These are phyloP conservation scores for Platorchestia sp. DNA, from an alignment of 1,140 invertebrate genomes.

Conservation along the genomic window DNA sequence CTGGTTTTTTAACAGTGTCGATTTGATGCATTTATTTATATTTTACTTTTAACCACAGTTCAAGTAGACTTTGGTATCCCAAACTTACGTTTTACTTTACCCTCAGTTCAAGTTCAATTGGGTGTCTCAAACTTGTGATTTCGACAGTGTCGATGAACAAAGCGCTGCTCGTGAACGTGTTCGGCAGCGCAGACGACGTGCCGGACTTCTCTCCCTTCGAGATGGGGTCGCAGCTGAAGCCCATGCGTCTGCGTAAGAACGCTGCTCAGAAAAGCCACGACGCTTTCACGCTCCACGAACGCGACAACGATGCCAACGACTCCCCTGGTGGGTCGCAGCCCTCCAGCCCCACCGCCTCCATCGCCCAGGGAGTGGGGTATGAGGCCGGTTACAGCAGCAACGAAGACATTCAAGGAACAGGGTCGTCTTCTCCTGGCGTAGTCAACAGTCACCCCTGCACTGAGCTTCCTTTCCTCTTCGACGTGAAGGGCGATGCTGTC, in stretches of 20 bases:
- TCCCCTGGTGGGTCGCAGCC: conserved; percentile 27
- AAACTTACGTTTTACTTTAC: no score
- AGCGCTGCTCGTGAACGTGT: conserved; percentile 56
- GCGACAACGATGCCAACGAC: not conserved
- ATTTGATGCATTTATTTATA: no score
- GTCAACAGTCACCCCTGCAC: conserved; percentile 28
- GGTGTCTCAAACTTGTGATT: no score
- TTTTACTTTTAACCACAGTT: no score
- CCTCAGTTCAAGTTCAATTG: no score
- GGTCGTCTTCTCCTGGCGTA: not conserved
- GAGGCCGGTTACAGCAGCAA: conserved; percentile 22
- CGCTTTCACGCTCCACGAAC: conserved; percentile 4
- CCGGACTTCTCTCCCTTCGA: conserved; percentile 57
- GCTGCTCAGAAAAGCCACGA: conserved; percentile 45
- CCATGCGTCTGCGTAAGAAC: not conserved
- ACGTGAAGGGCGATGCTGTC: conserved; percentile 10
- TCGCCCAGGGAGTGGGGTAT: not conserved
- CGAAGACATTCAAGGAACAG: not conserved
- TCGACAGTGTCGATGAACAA: conserved; percentile 65
- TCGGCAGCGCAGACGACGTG: conserved; percentile 47
- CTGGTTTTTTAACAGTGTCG: no score
- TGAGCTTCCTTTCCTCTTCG: conserved; percentile 35
- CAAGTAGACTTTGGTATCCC: no score
- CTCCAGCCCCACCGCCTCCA: not conserved
- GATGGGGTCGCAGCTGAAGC: conserved; percentile 31